These are phyloP conservation scores for Takifugu rubripes DNA, from an alignment of 2,797 vertebrate species.

Conservation along the genomic window DNA sequence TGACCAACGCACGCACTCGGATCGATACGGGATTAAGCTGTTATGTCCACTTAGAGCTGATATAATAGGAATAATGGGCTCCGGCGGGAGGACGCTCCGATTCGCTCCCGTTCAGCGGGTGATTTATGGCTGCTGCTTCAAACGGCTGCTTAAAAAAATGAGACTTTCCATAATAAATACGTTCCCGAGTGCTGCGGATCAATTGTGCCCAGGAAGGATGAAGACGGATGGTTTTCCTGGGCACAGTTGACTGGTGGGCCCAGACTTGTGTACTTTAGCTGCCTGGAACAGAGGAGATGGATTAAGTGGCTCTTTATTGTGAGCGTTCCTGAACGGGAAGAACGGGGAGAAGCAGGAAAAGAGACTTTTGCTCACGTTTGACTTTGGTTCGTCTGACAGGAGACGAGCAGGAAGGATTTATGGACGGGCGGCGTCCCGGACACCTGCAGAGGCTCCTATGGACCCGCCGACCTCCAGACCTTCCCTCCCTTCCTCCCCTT, in stretches of 20 bases:
- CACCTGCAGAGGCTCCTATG: too few species aligned
- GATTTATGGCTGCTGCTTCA: slow-evolving; percentile 75
- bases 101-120: slow-evolving; percentile 49
- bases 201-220: slow-evolving; percentile 68
- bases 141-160: slow-evolving; percentile 71
- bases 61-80: slow-evolving; percentile 67
- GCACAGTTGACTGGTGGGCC: slow-evolving; percentile 33
- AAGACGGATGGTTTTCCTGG: slow-evolving; percentile 57
- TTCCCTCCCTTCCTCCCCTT: too few species aligned
- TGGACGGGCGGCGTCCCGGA: too few species aligned
- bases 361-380: slow-evolving; percentile 16
- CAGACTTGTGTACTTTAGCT: slow-evolving; percentile 53
- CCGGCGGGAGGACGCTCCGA: slow-evolving; percentile 39
- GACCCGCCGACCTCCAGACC: too few species aligned
- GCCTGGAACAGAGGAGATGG: slow-evolving; percentile 58
- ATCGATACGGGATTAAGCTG: slow-evolving; percentile 66
- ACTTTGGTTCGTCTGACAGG: slow-evolving; percentile 35
- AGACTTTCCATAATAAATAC: slow-evolving; percentile 79
- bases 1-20: slow-evolving; percentile 36
- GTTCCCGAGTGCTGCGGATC: slow-evolving; percentile 74
- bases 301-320: slow-evolving; percentile 62
- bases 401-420: neutral
- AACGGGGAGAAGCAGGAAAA: slow-evolving; percentile 6
- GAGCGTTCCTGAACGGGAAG: slow-evolving; percentile 48
- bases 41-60: slow-evolving; percentile 67